Evolutionary conservation across 2,888 invertebrate genomes (phyloP).

Genomic region (Acanthacorydalis orientalis): DNA sequence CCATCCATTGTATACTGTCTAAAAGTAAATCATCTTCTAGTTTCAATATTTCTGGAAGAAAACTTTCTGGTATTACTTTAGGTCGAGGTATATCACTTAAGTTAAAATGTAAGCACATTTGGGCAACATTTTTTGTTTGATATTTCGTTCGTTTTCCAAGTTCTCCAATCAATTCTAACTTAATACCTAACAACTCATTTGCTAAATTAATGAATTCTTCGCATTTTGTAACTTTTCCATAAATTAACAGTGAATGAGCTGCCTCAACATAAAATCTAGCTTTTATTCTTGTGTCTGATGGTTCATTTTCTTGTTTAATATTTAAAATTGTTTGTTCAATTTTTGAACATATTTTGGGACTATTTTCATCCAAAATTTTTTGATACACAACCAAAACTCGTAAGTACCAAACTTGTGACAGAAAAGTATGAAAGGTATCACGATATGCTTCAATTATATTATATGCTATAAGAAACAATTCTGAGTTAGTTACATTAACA

Average conservation of each 20-base stretch:
- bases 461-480: constrained; percentile 25
- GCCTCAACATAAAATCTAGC: constrained; percentile 36
- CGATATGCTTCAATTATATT: constrained; percentile 24
- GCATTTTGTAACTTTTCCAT: constrained; percentile 53
- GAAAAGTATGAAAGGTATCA: constrained; percentile 18
- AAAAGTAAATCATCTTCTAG: constrained; percentile 78
- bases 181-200: constrained; percentile 43
- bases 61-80: constrained; percentile 32
- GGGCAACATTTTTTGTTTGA: constrained; percentile 68
- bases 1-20: constrained; percentile 53
- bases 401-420: constrained; percentile 55
- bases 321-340: constrained; percentile 33
- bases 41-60: constrained; percentile 46
- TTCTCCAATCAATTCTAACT: constrained; percentile 53
- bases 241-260: constrained; percentile 51
- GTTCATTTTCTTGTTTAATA: constrained; percentile 19
- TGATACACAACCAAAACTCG: constrained; percentile 61
- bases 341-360: constrained; percentile 44
- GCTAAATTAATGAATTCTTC: constrained; percentile 49
- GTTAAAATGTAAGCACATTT: constrained; percentile 56
- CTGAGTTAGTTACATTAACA: constrained; percentile 42
- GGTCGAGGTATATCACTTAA: constrained; percentile 26
- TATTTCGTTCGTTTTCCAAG: constrained; percentile 82
- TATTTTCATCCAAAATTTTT: constrained; percentile 55
- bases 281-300: constrained; percentile 17